These are phyloP conservation scores for Pseudorasbora parva DNA, from an alignment of 2,113 vertebrate genomes.

Conservation along the genomic window DNA sequence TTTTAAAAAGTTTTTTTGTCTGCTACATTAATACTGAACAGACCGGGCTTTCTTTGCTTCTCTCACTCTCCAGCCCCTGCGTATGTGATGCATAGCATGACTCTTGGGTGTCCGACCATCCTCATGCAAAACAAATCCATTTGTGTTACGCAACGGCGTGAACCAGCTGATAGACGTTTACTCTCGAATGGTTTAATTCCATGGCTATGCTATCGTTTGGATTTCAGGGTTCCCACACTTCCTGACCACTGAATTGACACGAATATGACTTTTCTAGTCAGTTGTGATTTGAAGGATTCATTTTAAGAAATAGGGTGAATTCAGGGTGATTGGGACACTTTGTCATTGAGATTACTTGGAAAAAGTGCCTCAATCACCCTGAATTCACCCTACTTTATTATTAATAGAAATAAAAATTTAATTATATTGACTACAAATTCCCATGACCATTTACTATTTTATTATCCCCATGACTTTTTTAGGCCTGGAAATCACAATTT, in stretches of 20 bases:
- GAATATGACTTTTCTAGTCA: background rate
- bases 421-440: background rate
- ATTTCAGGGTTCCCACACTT: constrained; percentile 5
- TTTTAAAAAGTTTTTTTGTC: background rate
- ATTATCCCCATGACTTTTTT: background rate
- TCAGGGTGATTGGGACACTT: too few species aligned
- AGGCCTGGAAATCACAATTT: background rate
- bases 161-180: background rate
- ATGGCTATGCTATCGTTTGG: background rate
- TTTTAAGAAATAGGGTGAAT: too few species aligned
- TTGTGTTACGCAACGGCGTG: background rate
- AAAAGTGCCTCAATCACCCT: too few species aligned
- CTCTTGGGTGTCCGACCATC: background rate
- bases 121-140: constrained; percentile 41
- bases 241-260: background rate
- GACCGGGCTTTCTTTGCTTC: constrained; percentile 19
- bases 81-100: constrained; percentile 28
- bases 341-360: too few species aligned
- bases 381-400: too few species aligned
- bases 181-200: background rate
- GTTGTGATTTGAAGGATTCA: background rate
- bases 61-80: constrained; percentile 16
- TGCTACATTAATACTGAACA: constrained; percentile 37
- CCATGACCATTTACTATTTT: background rate
- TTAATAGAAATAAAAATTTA: too few species aligned